These are phyloP conservation scores for Bombyx huttoni DNA, from an alignment of 2,888 invertebrate genomes.

Conservation along the genomic window DNA sequence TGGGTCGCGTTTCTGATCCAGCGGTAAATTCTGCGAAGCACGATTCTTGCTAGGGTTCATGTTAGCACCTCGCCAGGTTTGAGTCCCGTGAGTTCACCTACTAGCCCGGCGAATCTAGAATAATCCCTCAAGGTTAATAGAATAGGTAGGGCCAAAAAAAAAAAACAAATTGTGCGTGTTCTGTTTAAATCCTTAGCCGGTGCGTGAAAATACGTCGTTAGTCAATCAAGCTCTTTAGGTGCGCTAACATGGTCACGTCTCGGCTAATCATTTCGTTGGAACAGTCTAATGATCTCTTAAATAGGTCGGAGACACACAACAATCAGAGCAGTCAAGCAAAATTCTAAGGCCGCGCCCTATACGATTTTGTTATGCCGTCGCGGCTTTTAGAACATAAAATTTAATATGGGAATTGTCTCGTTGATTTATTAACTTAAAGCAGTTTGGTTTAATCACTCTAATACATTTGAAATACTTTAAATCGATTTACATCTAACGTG, in stretches of 20 bases:
- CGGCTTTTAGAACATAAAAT: background rate
- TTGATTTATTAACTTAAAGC: background rate
- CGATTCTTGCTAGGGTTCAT: too few relatives aligned
- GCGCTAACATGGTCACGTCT: slow-evolving; percentile 3
- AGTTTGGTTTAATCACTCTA: too few relatives aligned
- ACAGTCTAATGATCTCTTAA: background rate
- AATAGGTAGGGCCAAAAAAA: too few relatives aligned
- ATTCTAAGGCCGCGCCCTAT: background rate
- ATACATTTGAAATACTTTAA: background rate
- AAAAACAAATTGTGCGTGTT: too few relatives aligned
- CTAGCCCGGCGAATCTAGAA: too few relatives aligned
- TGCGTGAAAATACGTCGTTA: background rate
- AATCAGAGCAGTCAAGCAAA: background rate
- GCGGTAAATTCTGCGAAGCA: too few relatives aligned
- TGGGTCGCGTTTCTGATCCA: too few relatives aligned
- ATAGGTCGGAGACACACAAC: background rate
- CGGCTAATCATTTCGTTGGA: background rate
- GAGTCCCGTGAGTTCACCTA: too few relatives aligned
- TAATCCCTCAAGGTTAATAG: too few relatives aligned
- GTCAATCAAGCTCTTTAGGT: background rate
- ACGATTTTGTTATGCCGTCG: background rate
- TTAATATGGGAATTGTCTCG: background rate
- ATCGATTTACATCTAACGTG: background rate
- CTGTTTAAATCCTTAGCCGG: too few relatives aligned
- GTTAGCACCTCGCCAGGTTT: too few relatives aligned